Base-by-base conservation (phyloP, 2,797 vertebrate genomes). In the Muraenolepis orangiensis region DNA sequence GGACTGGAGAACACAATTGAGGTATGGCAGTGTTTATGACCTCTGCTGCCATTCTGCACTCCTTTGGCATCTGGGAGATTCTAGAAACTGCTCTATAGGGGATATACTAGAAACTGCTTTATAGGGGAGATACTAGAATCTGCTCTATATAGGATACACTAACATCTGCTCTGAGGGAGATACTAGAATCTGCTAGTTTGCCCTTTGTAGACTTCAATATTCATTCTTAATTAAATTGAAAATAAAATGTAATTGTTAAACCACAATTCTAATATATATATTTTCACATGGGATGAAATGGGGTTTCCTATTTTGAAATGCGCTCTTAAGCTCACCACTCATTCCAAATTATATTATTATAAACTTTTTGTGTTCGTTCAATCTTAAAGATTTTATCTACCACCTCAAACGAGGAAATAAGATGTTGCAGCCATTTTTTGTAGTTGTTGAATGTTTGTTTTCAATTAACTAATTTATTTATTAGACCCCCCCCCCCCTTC, bases 1-100 rank as follows among this genome's bases (percentile, higher is more conserved):
- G 94, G 95, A 31, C 92, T 96, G 75, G 95, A 96, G 84, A 96
- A 94, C 0, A 81, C 81, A 71, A 85, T 94, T 57, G 95, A 95
- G 95, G 95, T 96, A 92, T 40, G 20, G n/a, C 26, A 26, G 26
- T 18, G 29, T 20, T 64, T 5, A 57, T 18, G 36, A 16, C 14
- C 20, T 2, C 23, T 10, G 18, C 16, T 18, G 4, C 1, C 42
- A 20, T 18, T 0, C 51, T 57, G 20, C 46, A 2, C 5, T 32
- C 14, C 28, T 40, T 69, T 20, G 31, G 8, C 13, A 14, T 36
- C 1, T 16, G 12, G 16, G 12, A 7, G 6, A 12, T n/a, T n/a
- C n/a, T 34, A 69, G 28, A 16, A 18, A 4, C 11, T 30, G 6
- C 67, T 18, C 28, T 13, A 31, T 20, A 3, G 23, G 18, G 20